These are phyloP conservation scores for Xiphophorus birchmanni DNA, from an alignment of 2,797 vertebrate species.

Conservation along the genomic window DNA sequence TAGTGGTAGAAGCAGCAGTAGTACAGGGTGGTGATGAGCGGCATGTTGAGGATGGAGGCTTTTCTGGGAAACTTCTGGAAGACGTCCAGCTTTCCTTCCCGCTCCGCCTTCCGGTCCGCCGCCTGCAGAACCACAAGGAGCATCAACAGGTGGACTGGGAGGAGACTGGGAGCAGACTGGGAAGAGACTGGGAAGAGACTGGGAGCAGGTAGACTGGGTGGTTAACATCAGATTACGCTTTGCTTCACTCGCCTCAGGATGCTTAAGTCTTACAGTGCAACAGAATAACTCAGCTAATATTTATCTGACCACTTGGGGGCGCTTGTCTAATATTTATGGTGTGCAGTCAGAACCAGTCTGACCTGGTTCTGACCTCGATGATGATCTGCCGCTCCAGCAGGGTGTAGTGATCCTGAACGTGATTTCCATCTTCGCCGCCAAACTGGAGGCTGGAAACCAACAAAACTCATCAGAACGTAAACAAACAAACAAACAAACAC, in stretches of 20 bases:
- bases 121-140: slow-evolving; percentile 72
- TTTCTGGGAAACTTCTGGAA: slow-evolving; percentile 92
- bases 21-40: slow-evolving; percentile 93
- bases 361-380: slow-evolving; percentile 85
- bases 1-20: slow-evolving; percentile 98
- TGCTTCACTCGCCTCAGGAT: background rate
- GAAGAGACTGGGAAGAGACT: background rate
- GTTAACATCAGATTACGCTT: background rate
- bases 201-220: background rate
- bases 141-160: background rate
- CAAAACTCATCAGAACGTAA: background rate
- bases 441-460: slow-evolving; percentile 79
- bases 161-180: no score
- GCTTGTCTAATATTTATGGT: background rate
- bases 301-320: background rate
- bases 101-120: slow-evolving; percentile 85
- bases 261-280: background rate
- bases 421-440: slow-evolving; percentile 86
- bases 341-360: background rate
- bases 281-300: background rate
- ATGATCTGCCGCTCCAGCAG: slow-evolving; percentile 95
- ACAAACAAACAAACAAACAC: background rate
- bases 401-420: slow-evolving; percentile 92
- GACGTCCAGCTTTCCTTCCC: slow-evolving; percentile 84
- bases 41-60: slow-evolving; percentile 94